These are phyloP conservation scores for Acromyrmex charruanus DNA, from an alignment of 1,140 invertebrate species.

Conservation along the genomic window DNA sequence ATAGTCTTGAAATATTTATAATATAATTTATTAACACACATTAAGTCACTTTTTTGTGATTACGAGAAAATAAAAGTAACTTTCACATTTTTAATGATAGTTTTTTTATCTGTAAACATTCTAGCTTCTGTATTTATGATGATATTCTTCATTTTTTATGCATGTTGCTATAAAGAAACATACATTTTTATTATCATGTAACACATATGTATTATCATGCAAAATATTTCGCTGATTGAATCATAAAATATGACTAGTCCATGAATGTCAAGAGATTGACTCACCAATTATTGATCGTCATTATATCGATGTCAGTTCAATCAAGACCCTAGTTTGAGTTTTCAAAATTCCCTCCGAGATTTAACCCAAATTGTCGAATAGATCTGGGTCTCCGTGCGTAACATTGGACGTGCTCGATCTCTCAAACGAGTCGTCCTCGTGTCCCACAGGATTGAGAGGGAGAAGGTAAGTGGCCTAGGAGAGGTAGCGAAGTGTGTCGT, in stretches of 20 bases:
- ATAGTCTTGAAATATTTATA: constrained; percentile 15
- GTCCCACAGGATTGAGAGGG: constrained; percentile 37
- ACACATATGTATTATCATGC: too few relatives aligned
- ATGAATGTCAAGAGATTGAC: not conserved
- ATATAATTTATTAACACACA: not conserved
- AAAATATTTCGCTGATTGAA: not conserved
- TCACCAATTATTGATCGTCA: not conserved
- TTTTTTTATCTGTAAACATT: not conserved
- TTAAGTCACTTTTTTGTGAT: too few relatives aligned
- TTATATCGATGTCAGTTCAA: not conserved
- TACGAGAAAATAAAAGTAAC: too few relatives aligned
- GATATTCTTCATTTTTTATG: not conserved
- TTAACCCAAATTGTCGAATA: not conserved
- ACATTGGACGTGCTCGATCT: constrained; percentile 24
- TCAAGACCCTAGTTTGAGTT: not conserved
- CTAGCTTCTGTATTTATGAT: not conserved
- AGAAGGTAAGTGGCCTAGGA: constrained; percentile 58
- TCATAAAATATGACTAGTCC: not conserved
- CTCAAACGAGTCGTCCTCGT: constrained; percentile 36
- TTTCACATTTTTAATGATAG: not conserved
- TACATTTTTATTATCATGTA: not conserved
- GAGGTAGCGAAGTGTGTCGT: constrained; percentile 56
- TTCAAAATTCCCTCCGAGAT: not conserved
- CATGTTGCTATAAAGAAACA: not conserved
- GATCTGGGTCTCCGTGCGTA: not conserved